Base-by-base conservation (phyloP, 2,888 invertebrate species). In the Lepidocyrtoides sp. region DNA sequence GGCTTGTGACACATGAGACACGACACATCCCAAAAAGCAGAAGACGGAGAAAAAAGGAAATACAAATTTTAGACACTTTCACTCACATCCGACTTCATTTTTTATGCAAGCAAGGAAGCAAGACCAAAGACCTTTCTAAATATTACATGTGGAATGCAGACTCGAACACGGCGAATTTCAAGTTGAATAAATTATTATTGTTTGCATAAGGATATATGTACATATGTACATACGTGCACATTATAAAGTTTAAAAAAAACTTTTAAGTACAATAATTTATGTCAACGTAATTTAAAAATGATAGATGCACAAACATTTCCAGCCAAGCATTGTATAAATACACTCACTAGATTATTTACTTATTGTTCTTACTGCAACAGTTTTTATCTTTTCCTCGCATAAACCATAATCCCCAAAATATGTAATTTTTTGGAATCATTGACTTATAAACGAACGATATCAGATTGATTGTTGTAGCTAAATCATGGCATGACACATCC, bases 1-100 rank as follows among this genome's bases (percentile, higher is more conserved):
- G 72, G 89, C 57, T 75, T 75, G 82, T 89, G 89, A 89, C 89
- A 89, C 57, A 72, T 54, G 72, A 72, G 72, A 89, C 82, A 72
- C 20, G 88, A 54, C 86, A 54, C 26, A 51, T 85, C 51, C 26
- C 72, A 36, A 54, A 29, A 48, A 44, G 57, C 12, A 48, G 7
- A 36, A 36, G 36, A 36, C 36, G 36, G 36, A 36, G 36, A 36
- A 36, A 63, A 63, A 63, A 41, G 63, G 66, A 54, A 51, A 84
- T 84, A 72, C 84, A 84, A 84, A 84, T 84, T 84, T 84, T 54
- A 79, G 32, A 29, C 79, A 29, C n/a, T 79, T 54, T 32, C 54
- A 54, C 79, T 54, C 79, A 60, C 23, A 72, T 41, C 72, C 44
- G 12, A 57, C 60, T 57, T 41, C 60, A 54, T 41, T 57, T 60